Base-by-base conservation (phyloP, 2,888 invertebrate species). In the Latheticus oryzae region DNA sequence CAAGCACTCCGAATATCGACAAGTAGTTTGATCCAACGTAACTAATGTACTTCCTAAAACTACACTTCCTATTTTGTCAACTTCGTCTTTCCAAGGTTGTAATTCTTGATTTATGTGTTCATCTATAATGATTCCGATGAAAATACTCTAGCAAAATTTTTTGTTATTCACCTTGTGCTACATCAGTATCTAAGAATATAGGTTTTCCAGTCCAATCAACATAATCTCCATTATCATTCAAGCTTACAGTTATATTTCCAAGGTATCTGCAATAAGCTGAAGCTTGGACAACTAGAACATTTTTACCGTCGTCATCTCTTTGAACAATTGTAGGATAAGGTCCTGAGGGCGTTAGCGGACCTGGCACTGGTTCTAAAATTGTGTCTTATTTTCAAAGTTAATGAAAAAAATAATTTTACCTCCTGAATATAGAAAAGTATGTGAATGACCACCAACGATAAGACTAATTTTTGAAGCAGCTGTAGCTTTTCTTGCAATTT, bases 381-480 rank as follows among this genome's bases (percentile, higher is more conserved):
- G 3, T n/a, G 28, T 12, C 9, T 5, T 11, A 11, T 26, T 23
- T 13, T 13, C 4, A 28, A 58, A 43, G 19, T n/a, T 7, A 16
- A 7, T 7, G n/a, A 5, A 17, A 3, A 3, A 13, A n/a, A 5
- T 51, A 15, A 7, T 2, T 12, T 35, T 64, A 71, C 72, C 69
- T 65, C 82, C 83, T 7, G 87, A 87, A 75, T 85, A 94, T 0
- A 95, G 81, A 65, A 94, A 85, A 0, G 90, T 88, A 75, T 95
- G 91, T 0, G 91, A 88, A 74, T 95, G 94, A 0, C 87, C 91
- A 3, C 95, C 94, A 7, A 95, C 89, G 47, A 95, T 89, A 0
- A 94, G 82, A 73, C 93, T 91, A 48, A 95, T 84, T 17, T 86
- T 84, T 11, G 48, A 50, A 12, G 30, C 33, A 0, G 85, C 82